Conservation (phyloP, 2,888 invertebrate genomes). For the Erannis defoliaria region DNA sequence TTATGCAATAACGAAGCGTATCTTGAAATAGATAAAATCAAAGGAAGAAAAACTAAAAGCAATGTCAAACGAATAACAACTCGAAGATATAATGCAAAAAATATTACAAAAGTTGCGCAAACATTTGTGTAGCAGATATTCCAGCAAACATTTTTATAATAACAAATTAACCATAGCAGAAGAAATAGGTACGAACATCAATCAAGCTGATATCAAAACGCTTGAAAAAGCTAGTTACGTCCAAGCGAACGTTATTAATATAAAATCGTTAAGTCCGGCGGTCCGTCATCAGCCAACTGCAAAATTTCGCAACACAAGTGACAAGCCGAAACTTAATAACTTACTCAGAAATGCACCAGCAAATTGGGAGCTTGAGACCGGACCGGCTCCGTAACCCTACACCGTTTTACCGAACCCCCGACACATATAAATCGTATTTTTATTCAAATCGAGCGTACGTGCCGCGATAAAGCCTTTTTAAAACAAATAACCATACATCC, state of each 20-base stretch:
- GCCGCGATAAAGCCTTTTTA: constrained; percentile 81
- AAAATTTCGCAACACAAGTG: constrained; percentile 84
- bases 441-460: constrained; percentile 85
- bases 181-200: constrained; percentile 23
- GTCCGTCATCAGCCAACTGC: constrained; percentile 67
- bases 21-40: constrained; percentile 22
- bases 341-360: constrained; percentile 85
- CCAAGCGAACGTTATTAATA: constrained; percentile 50
- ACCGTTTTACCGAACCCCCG: constrained; percentile 78
- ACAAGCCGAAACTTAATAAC: constrained; percentile 86
- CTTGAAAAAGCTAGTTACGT: constrained; percentile 53
- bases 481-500: constrained; percentile 81
- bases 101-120: neutral
- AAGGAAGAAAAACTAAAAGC: constrained; percentile 25
- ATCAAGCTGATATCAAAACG: constrained; percentile 26
- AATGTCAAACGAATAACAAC: constrained; percentile 16
- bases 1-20: constrained; percentile 10
- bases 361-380: constrained; percentile 80
- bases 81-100: neutral
- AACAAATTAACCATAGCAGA: constrained; percentile 13
- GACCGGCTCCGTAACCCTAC: constrained; percentile 83
- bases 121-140: neutral
- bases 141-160: neutral
- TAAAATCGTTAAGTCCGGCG: constrained; percentile 47
- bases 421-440: constrained; percentile 87